Base-by-base conservation (phyloP, 2,113 vertebrate genomes). In the Proterorhinus semilunaris region DNA sequence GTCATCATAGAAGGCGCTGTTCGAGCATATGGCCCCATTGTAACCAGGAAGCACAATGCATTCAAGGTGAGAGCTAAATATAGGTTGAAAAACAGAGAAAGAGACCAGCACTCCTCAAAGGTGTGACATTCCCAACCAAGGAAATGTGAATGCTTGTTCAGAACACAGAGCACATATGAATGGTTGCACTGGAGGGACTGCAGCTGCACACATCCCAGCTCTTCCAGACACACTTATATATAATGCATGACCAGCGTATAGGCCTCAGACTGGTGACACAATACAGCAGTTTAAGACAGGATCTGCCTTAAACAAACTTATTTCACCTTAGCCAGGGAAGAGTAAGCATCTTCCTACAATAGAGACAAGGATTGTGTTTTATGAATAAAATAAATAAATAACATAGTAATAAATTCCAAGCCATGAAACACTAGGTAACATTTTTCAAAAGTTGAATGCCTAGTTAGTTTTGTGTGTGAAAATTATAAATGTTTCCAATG, bases 161-260 rank as follows among this genome's bases (percentile, higher is more conserved):
- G 10, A 10, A 53, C 52, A 17, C 52, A 55, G 10, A 54, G 80
- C 71, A 48, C 59, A 62, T 27, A 73, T 74, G 77, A 57, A 57
- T 57, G 72, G 72, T 21, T 21, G 21, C 21, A 21, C 21, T 21
- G 21, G 21, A 21, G 55, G 45, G 46, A 58, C 48, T 36, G 66
- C 68, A 82, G 75, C 75, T n/a, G 71, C 83, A 75, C 79, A 79
- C 82, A 74, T 78, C 65, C 44, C 12, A 75, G 74, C 80, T 74
- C 68, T 10, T 67, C 79, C 83, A 90, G 87, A 90, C 86, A 78
- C 78, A 65, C 71, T 87, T 75, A 92, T 92, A 76, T 85, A 90
- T 91, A 88, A 92, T 92, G 89, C 85, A 92, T 88, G 87, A 83
- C 64, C 83, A 80, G 79, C 81, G 78, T 82, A 66, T 15, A 71